These are phyloP conservation scores for Sparidentex hasta DNA, from an alignment of 2,797 vertebrate species.

Conservation along the genomic window DNA sequence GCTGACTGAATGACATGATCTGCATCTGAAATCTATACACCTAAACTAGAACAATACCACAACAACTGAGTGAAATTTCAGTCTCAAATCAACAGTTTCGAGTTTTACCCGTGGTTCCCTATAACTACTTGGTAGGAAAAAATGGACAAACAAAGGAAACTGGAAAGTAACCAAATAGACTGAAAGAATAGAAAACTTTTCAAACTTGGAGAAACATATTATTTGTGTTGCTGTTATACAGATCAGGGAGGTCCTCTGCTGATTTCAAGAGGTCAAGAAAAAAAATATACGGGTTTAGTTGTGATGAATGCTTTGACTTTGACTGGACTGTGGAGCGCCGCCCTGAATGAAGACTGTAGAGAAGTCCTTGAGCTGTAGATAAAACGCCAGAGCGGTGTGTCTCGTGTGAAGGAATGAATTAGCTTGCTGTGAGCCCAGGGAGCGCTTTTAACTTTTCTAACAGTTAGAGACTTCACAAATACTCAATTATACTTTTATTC, in stretches of 20 bases:
- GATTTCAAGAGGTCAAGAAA: neutral
- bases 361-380: constrained; percentile 32
- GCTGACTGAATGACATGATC: neutral
- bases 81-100: no score
- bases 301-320: neutral
- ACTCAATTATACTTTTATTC: constrained; percentile 9
- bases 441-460: constrained; percentile 3
- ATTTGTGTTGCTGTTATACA: neutral
- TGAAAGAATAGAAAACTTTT: neutral
- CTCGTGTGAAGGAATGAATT: constrained; percentile 31
- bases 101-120: no score
- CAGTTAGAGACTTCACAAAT: neutral
- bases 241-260: neutral
- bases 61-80: neutral
- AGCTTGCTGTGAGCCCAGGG: constrained; percentile 16
- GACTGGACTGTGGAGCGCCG: constrained; percentile 20
- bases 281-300: neutral
- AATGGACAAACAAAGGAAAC: neutral
- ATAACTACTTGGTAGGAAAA: neutral
- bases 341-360: constrained; percentile 25
- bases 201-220: neutral
- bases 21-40: neutral
- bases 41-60: neutral
- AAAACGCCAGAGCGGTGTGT: constrained; percentile 27
- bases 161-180: neutral